Evolutionary conservation across 2,888 invertebrate genomes (phyloP), one percentile per base, ranked within the genome.

Genomic region (Tortrix viridana): DNA sequence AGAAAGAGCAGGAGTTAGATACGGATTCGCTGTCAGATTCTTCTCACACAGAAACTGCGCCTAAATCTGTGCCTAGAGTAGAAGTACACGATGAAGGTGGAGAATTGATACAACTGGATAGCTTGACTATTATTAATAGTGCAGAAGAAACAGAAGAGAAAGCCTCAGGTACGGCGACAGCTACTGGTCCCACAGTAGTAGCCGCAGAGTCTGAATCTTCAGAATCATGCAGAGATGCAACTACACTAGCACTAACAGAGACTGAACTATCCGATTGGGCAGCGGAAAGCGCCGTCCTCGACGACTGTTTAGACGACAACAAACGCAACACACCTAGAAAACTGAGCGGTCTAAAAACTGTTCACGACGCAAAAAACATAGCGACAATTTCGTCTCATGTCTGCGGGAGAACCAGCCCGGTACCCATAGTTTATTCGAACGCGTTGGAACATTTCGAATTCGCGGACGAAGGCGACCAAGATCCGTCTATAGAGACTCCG

Each of bases 231-330:
- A 94, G 94, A 1, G 96, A 96, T 71, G 92, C 93, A 1, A 95
- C 95, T 0, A 95, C 95, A 0, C 94, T 95, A 1, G 96, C 95
- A 2, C 88, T 97, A 12, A 97, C 97, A 0, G 97, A 97, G 83
- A 97, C 97, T 0, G 97, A 97, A 78, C 88, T 97, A n/a, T 97
- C 97, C 0, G 97, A 97, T 80, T 97, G 97, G 97, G 97, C 96
- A 0, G 94, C 96, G 3, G 97, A 97, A 75, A 96, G 95, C 69
- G 95, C 94, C 44, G 95, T 95, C 1, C 94, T 96, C 0, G 96
- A 96, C 73, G 96, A 96, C 77, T 93, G 96, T 61, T 94, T 81
- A 66, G 88, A 88, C 1, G 86, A 84, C 44, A 82, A 88, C 20
- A 85, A 88, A 19, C 79, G 74, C 54, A 85, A 86, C 67, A 87